These are phyloP conservation scores for Tenrec ecaudatus DNA, from an alignment of 2,113 vertebrate genomes.

Conservation along the genomic window DNA sequence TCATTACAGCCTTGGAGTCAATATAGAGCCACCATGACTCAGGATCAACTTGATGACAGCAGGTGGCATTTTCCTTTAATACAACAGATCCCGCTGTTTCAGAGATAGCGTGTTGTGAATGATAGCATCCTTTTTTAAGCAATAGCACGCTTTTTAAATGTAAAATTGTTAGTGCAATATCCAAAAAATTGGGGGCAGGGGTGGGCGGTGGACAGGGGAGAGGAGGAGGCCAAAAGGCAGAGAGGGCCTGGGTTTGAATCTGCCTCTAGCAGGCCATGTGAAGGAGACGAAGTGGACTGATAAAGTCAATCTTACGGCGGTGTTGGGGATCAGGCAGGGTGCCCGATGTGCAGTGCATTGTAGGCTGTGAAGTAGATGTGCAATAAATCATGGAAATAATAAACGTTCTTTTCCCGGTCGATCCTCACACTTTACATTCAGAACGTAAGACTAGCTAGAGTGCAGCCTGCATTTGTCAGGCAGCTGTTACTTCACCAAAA, in stretches of 20 bases:
- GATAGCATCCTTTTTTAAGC: background rate
- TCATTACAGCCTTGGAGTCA: no score
- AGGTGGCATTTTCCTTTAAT: background rate
- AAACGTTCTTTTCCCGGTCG: background rate
- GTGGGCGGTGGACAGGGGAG: background rate
- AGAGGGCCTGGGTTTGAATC: background rate
- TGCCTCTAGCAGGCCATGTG: background rate
- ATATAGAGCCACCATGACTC: no score
- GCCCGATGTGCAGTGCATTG: accelerated
- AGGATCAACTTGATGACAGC: no score
- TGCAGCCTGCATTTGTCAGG: background rate
- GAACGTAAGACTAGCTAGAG: background rate
- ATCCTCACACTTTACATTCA: background rate
- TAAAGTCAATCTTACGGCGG: background rate
- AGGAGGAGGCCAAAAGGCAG: background rate
- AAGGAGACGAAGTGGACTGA: no score
- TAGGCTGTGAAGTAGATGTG: background rate
- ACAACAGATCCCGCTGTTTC: background rate
- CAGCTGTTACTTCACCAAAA: slow-evolving; percentile 36
- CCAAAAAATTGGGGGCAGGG: background rate
- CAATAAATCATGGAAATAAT: background rate
- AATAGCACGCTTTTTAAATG: background rate
- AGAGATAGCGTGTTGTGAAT: background rate
- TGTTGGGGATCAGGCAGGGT: background rate
- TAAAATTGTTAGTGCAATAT: background rate